phyloP scores from a whole-genome alignment of 1,140 invertebrate species.

The Lasaia peninsularis region DNA sequence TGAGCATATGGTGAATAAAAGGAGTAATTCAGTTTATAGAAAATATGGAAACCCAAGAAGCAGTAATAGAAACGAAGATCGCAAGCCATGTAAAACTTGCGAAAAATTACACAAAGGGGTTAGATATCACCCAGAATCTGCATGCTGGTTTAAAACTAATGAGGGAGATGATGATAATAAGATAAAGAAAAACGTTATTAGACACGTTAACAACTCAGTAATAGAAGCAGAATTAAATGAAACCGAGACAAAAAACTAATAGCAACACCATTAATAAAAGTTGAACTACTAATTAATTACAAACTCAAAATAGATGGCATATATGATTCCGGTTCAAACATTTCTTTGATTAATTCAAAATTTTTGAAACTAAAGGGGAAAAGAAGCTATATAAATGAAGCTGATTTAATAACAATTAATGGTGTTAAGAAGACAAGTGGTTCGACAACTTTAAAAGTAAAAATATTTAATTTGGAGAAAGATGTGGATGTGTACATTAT shows the following conservation, averaged over 20 bases:
- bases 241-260: slow-evolving; percentile 24
- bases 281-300: slow-evolving; percentile 23
- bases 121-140: slow-evolving; percentile 9
- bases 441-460: slow-evolving; percentile 32
- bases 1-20: slow-evolving; percentile 12
- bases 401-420: slow-evolving; percentile 28
- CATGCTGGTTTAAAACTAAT: slow-evolving; percentile 22
- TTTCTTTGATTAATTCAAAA: slow-evolving; percentile 26
- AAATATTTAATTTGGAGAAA: slow-evolving; percentile 36
- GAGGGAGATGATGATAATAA: slow-evolving; percentile 11
- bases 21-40: background rate
- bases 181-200: slow-evolving; percentile 9
- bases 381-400: slow-evolving; percentile 16
- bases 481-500: slow-evolving; percentile 27
- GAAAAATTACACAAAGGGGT: slow-evolving; percentile 18
- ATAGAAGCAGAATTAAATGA: slow-evolving; percentile 27
- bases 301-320: slow-evolving; percentile 16
- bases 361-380: slow-evolving; percentile 24
- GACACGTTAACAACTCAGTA: slow-evolving; percentile 27
- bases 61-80: background rate
- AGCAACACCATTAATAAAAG: slow-evolving; percentile 24
- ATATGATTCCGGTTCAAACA: slow-evolving; percentile 26
- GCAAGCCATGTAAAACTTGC: slow-evolving; percentile 16
- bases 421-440: slow-evolving; percentile 33
- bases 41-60: background rate